phyloP scores from a whole-genome alignment of 1,140 invertebrate species.

The Drosophila bocqueti region DNA sequence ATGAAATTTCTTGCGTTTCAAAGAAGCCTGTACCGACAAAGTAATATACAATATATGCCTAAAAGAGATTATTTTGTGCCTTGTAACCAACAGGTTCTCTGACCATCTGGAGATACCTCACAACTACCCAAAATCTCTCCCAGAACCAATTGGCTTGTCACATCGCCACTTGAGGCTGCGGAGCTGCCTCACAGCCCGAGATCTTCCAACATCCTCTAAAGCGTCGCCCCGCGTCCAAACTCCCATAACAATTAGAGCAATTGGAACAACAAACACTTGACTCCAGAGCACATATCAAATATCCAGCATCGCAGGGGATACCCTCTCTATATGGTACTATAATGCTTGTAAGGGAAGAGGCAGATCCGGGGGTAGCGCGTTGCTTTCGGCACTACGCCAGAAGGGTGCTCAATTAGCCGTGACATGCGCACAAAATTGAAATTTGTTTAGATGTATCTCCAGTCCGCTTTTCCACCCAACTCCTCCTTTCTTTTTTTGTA shows the following conservation, averaged over 20 bases:
- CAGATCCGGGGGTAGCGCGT: slow-evolving; percentile 38
- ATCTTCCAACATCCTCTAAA: slow-evolving; percentile 12
- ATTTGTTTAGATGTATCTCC: slow-evolving; percentile 66
- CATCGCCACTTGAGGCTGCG: slow-evolving; percentile 21
- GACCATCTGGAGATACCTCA: slow-evolving; percentile 8
- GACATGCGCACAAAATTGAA: slow-evolving; percentile 83
- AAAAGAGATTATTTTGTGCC: no score
- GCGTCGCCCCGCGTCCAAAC: slow-evolving; percentile 51
- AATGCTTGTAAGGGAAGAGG: slow-evolving; percentile 13
- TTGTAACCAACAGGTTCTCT: slow-evolving; percentile 9
- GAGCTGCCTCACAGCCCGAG: slow-evolving; percentile 7
- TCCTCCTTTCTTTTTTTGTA: slow-evolving; percentile 56
- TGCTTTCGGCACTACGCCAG: slow-evolving; percentile 78
- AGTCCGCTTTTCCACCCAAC: slow-evolving; percentile 22
- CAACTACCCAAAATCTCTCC: slow-evolving; percentile 12
- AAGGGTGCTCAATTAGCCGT: slow-evolving; percentile 85
- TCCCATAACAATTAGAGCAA: slow-evolving; percentile 84
- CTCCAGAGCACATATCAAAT: slow-evolving; percentile 76
- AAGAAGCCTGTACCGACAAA: background rate
- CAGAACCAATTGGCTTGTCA: slow-evolving; percentile 50
- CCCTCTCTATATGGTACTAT: background rate
- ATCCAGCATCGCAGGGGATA: slow-evolving; percentile 33
- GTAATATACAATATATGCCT: background rate
- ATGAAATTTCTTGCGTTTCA: background rate
- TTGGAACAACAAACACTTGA: slow-evolving; percentile 84